Base-by-base conservation (phyloP, 1,140 invertebrate species). In the Thereuonema tuberculata region DNA sequence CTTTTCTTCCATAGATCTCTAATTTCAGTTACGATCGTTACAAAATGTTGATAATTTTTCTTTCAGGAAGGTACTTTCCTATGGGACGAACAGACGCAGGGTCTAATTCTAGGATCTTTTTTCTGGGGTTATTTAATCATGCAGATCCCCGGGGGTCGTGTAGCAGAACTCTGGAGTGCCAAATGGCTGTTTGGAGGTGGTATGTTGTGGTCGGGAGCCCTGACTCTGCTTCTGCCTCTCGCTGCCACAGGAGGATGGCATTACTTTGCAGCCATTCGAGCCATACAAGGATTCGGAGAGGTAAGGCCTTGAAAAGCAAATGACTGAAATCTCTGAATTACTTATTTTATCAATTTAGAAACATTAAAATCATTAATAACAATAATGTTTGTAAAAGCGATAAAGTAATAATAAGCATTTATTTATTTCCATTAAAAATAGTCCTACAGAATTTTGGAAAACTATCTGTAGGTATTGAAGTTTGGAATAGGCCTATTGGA, bases 31-130 rank as follows among this genome's bases (percentile, higher is more conserved):
- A 48, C 83, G 84, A 24, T 81, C 86, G n/a, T 92, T 91, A 70
- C 91, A 91, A 69, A 87, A 84, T 81, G 89, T 89, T 2, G 91
- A 91, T 67, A 78, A 89, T 48, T 72, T 87, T 0, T 85, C 86
- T 0, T 84, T 93, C 74, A 75, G 93, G 49, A 88, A 90, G 0
- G 86, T 86, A 31, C 88, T 84, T 1, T 76, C 83, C 59, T 71
- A 90, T n/a, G n/a, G n/a, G n/a, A n/a, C n/a, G n/a, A n/a, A n/a
- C n/a, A n/a, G n/a, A n/a, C n/a, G n/a, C n/a, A n/a, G n/a, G n/a
- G n/a, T n/a, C n/a, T n/a, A n/a, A n/a, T n/a, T n/a, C n/a, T n/a
- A n/a, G n/a, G n/a, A n/a, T n/a, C n/a, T n/a, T n/a, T n/a, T n/a
- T n/a, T n/a, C n/a, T n/a, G n/a, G n/a, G n/a, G n/a, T n/a, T n/a